These are phyloP conservation scores for Encarsia formosa DNA, from an alignment of 2,888 invertebrate species.

Conservation along the genomic window DNA sequence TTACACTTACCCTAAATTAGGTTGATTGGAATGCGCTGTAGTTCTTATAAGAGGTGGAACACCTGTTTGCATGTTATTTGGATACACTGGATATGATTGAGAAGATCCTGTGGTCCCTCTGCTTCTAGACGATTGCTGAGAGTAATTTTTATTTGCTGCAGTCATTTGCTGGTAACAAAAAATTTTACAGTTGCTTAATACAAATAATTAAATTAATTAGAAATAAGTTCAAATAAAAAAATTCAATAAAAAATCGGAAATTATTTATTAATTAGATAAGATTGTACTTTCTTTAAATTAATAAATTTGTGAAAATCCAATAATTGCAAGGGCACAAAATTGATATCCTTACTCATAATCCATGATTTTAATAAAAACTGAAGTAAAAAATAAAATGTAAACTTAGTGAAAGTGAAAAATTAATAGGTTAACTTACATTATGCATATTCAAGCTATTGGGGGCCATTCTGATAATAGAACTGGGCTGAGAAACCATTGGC, in stretches of 20 bases:
- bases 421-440: conserved; percentile 40
- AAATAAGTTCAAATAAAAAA: neutral
- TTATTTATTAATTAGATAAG: no score
- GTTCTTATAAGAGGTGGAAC: conserved; percentile 56
- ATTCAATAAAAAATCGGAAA: neutral
- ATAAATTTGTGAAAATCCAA: no score
- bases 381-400: neutral
- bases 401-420: no score
- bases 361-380: no score
- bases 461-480: conserved; percentile 46
- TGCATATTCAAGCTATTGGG: conserved; percentile 44
- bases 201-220: neutral
- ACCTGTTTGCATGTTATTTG: conserved; percentile 46
- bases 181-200: neutral
- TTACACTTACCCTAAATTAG: conserved; percentile 50
- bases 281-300: no score
- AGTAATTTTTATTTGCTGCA: conserved; percentile 39
- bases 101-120: conserved; percentile 42
- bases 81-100: conserved; percentile 46
- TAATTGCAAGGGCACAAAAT: no score
- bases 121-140: conserved; percentile 42
- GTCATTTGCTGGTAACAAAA: conserved; percentile 35
- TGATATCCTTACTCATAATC: no score
- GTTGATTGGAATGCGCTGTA: conserved; percentile 50
- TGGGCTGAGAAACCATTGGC: conserved; percentile 43